Base-by-base conservation (phyloP, 2,113 vertebrate species). In the Odocoileus virginianus region DNA sequence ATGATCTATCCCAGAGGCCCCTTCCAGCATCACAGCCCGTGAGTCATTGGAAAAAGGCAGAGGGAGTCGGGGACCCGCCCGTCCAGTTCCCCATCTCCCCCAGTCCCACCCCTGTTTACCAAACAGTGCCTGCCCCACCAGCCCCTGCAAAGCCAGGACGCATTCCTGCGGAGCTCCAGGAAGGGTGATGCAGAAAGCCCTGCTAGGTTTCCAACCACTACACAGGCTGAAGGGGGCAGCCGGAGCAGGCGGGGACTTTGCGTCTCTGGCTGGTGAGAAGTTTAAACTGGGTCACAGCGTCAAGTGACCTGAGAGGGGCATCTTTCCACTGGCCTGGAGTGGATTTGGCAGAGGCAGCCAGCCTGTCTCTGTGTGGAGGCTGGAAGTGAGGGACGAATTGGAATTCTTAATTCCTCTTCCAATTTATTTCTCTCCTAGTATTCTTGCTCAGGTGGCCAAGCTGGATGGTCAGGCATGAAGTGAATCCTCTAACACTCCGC, bases 101-200 rank as follows among this genome's bases (percentile, higher is more conserved):
- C 91, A 23, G 67, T 74, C 67, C 71, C 27, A 1, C 89, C 96
- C 94, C 78, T 96, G 92, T 96, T 97, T 97, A 97, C 95, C 95
- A 97, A 93, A 94, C 11, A 76, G n/a, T 0, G 1, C 79, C 47
- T 36, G 67, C 40, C 57, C 50, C 40, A 40, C 64, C n/a, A 50
- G 52, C 50, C 60, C 40, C 6, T 5, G 50, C 7, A 28, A 16
- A 81, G n/a, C 30, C 43, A 16, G 27, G 71, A 27, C 12, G 8
- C 57, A 36, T 50, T 90, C 88, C 52, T 11, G 0, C 1, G 0
- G 45, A n/a, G 33, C 36, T 58, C 87, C 52, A 36, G 81, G 81
- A 84, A 83, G 55, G 50, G 50, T 1, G 47, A 81, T 21, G 64
- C 64, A 13, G 28, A 78, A 50, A 85, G 47, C 36, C 87, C 60